Evolutionary conservation across 2,113 vertebrate species (phyloP).

Genomic region (Eleginops maclovinus): DNA sequence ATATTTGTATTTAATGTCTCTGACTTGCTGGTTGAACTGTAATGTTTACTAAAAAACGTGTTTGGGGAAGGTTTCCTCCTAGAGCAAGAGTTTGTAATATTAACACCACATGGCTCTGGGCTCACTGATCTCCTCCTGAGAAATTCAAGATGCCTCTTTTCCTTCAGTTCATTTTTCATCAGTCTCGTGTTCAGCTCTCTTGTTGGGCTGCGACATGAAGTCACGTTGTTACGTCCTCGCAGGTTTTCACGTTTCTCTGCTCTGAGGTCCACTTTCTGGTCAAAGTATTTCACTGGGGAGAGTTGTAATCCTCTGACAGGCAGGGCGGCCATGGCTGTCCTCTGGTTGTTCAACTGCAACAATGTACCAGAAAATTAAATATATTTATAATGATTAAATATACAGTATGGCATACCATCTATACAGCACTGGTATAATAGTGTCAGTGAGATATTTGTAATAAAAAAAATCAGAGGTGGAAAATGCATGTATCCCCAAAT

Average conservation of each 20-base stretch:
- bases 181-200: constrained; percentile 63
- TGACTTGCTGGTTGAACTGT: constrained; percentile 16
- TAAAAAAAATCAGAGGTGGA: no score
- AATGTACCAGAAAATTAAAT: not conserved
- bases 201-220: constrained; percentile 81
- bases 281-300: constrained; percentile 64
- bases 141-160: constrained; percentile 82
- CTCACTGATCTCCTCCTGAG: constrained; percentile 78
- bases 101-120: constrained; percentile 26
- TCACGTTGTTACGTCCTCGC: constrained; percentile 80
- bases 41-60: constrained; percentile 14
- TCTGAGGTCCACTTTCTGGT: constrained; percentile 72
- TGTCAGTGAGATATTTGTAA: no score
- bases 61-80: constrained; percentile 31
- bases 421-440: no score
- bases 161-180: constrained; percentile 77
- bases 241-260: constrained; percentile 78
- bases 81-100: constrained; percentile 15
- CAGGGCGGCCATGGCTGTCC: constrained; percentile 71
- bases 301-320: constrained; percentile 25
- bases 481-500: no score
- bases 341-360: constrained; percentile 22
- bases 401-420: not conserved
- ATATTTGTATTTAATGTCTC: constrained; percentile 34
- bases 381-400: not conserved